Conservation (phyloP, 1,140 invertebrate genomes). For the Bemisia tabaci region DNA sequence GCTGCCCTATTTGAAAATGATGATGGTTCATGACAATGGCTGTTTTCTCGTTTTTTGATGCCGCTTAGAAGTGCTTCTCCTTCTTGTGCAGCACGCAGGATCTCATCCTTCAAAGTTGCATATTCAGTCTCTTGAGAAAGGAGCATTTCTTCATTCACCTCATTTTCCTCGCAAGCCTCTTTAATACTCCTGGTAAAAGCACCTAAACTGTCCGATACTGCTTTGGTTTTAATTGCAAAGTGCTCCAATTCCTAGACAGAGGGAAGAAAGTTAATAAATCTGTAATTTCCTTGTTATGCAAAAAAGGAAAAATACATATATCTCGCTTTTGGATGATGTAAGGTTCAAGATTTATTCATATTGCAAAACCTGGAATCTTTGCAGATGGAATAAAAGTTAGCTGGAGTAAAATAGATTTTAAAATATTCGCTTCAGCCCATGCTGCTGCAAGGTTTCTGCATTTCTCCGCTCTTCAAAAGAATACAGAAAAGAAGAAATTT, state of each 20-base stretch:
- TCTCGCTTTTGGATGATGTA: not conserved
- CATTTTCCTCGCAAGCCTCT: conserved; percentile 4
- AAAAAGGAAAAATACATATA: not conserved
- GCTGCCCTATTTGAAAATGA: conserved; percentile 73
- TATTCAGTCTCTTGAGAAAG: conserved; percentile 35
- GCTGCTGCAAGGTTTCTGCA: too few species aligned
- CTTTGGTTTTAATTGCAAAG: conserved; percentile 77
- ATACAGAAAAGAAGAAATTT: too few species aligned
- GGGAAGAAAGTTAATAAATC: conserved; percentile 5
- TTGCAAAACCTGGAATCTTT: not conserved
- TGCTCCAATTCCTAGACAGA: conserved; percentile 70
- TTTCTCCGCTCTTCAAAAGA: too few species aligned
- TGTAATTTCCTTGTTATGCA: not conserved
- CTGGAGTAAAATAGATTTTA: not conserved
- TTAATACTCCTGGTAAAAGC: conserved; percentile 65
- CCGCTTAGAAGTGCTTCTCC: conserved; percentile 67
- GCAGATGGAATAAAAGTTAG: not conserved
- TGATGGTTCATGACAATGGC: conserved; percentile 37
- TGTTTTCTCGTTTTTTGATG: conserved; percentile 34
- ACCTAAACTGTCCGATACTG: conserved; percentile 69
- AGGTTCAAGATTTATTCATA: not conserved
- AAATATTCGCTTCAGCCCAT: too few species aligned
- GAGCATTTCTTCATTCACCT: conserved; percentile 10
- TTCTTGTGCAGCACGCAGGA: conserved; percentile 62
- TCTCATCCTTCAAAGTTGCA: conserved; percentile 58